Base-by-base conservation (phyloP, 1,140 invertebrate genomes). In the Doryteuthis pealeii region DNA sequence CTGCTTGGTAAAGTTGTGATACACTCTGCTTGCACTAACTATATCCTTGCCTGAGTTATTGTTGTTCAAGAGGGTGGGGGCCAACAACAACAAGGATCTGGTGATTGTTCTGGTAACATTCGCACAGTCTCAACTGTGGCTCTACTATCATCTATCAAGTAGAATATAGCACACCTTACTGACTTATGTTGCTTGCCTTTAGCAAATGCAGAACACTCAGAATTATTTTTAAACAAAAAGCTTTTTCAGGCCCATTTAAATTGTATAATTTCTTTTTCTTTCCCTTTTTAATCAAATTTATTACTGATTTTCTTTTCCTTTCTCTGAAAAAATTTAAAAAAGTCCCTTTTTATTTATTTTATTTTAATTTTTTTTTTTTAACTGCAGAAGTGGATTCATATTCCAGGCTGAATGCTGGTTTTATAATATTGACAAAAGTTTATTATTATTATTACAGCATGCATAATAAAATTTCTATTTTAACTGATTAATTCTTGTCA, bases 181-280 rank as follows among this genome's bases (percentile, higher is more conserved):
- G 18, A 32, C 32, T 68, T 68, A 68, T 68, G 66, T 68, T 68
- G 66, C 66, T 68, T 68, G 66, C 66, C 32, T 68, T 68, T 33
- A 30, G 32, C 32, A 33, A 68, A 31, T 31, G 66, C 66, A 68
- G 66, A 68, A 68, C 66, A 68, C 66, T 68, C 66, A 68, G 66
- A 68, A 62, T 62, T 62, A 6, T 62, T 62, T 49, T 49, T 49
- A 12, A 62, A 28, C 35, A 3, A 40, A 40, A 40, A 40, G 35
- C 35, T 40, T 40, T 40, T 40, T 40, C 3, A 10, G 35, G 4
- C 35, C 54, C 10, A 6, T n/a, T 62, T 62, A 62, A 62, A 22
- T 62, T 62, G 54, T 62, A 62, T 62, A 15, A 22, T 62, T 62
- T 62, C 22, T 62, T 15, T 49, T 15, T 49, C 12, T 49, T 49